Evolutionary conservation across 2,888 invertebrate species (phyloP).

Genomic region (Terebella lapidaria): DNA sequence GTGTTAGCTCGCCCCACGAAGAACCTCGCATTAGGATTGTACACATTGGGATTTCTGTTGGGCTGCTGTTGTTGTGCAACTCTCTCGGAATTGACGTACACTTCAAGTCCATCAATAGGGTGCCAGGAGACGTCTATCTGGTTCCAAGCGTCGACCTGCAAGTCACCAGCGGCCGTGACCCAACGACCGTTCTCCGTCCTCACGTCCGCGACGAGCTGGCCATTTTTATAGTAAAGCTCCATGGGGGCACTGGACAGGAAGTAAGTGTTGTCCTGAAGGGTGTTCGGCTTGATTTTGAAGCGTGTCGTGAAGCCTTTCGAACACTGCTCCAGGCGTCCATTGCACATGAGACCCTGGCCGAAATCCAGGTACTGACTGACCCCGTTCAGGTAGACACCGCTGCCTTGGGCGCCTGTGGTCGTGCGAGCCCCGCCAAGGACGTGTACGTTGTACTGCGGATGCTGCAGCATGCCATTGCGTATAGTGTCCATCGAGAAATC

Average conservation of each 20-base stretch:
- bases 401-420: conserved; percentile 13
- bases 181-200: conserved; percentile 36
- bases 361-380: conserved; percentile 42
- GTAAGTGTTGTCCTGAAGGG: conserved; percentile 38
- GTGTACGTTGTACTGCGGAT: conserved; percentile 13
- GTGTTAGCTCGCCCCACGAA: conserved; percentile 21
- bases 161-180: conserved; percentile 26
- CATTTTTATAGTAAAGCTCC: conserved; percentile 40
- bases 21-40: conserved; percentile 13
- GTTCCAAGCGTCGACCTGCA: conserved; percentile 22
- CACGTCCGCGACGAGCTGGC: conserved; percentile 36
- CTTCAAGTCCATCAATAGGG: conserved; percentile 35
- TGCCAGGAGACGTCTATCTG: conserved; percentile 46
- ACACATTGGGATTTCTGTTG: background rate
- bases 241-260: conserved; percentile 45
- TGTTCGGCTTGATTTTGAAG: conserved; percentile 33
- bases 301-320: conserved; percentile 42
- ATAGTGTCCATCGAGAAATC: conserved; percentile 26
- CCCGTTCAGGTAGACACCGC: conserved; percentile 33
- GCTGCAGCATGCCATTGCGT: conserved; percentile 12
- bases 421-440: conserved; percentile 15
- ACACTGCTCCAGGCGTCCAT: conserved; percentile 43
- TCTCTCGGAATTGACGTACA: conserved; percentile 36
- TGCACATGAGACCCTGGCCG: conserved; percentile 39
- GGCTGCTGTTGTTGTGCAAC: conserved; percentile 16